These are phyloP conservation scores for Pelobates fuscus DNA, from an alignment of 2,113 vertebrate genomes.

Conservation along the genomic window DNA sequence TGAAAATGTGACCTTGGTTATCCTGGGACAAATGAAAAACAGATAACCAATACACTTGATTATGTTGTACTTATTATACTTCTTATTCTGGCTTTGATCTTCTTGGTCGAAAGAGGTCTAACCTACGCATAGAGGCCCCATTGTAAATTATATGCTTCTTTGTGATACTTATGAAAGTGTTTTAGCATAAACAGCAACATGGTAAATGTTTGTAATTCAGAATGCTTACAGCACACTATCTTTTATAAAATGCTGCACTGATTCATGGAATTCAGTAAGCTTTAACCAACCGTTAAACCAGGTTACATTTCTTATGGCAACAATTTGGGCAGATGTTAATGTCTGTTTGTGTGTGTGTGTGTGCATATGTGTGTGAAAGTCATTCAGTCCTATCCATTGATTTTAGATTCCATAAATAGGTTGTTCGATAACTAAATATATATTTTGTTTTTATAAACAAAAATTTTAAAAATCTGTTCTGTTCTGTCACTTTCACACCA, in stretches of 20 bases:
- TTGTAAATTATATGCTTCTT: slow-evolving; percentile 74
- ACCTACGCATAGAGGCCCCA: slow-evolving; percentile 55
- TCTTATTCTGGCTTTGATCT: slow-evolving; percentile 35
- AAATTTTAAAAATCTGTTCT: slow-evolving; percentile 50
- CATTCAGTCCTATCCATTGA: slow-evolving; percentile 10
- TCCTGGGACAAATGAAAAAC: slow-evolving; percentile 28
- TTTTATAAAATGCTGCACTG: slow-evolving; percentile 59
- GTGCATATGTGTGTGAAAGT: slow-evolving; percentile 47
- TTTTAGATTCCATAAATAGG: not conserved
- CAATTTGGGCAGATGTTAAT: slow-evolving; percentile 51
- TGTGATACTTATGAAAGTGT: slow-evolving; percentile 54
- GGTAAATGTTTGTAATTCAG: slow-evolving; percentile 46
- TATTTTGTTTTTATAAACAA: slow-evolving; percentile 41
- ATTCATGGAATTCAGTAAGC: slow-evolving; percentile 64
- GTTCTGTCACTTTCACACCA: slow-evolving; percentile 41
- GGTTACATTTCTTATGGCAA: slow-evolving; percentile 55
- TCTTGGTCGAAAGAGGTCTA: slow-evolving; percentile 51
- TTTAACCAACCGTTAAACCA: slow-evolving; percentile 67
- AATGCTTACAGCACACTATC: slow-evolving; percentile 45
- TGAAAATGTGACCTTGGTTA: slow-evolving; percentile 34
- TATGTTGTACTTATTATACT: slow-evolving; percentile 48
- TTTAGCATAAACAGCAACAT: slow-evolving; percentile 57
- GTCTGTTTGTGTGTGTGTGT: no score
- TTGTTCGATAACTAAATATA: slow-evolving; percentile 1
- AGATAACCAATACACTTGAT: slow-evolving; percentile 19